phyloP scores from a whole-genome alignment of 2,888 invertebrate species.

The Clepsis dumicolana region DNA sequence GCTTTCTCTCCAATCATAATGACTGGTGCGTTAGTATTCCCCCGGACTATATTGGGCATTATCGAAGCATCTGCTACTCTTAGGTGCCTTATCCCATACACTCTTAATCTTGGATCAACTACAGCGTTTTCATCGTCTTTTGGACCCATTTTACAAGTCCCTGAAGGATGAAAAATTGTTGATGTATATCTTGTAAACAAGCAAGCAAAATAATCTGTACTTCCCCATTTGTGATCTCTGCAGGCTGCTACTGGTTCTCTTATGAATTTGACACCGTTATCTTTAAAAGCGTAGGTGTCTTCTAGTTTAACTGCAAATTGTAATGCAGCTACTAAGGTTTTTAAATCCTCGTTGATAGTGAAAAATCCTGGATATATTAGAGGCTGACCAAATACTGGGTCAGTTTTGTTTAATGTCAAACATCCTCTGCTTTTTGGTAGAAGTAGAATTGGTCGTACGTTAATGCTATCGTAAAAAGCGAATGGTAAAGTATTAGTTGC shows the following conservation, averaged over 20 bases:
- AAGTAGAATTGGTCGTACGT: constrained; percentile 87
- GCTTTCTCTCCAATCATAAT: constrained; percentile 93
- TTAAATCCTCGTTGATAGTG: constrained; percentile 86
- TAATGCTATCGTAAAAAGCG: constrained; percentile 87
- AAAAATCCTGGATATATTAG: constrained; percentile 90
- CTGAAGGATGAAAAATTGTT: constrained; percentile 80
- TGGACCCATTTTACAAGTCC: constrained; percentile 77
- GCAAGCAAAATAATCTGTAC: constrained; percentile 89
- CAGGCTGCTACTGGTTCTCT: constrained; percentile 86
- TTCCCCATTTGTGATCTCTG: constrained; percentile 81
- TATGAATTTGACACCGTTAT: constrained; percentile 83
- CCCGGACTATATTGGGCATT: constrained; percentile 92
- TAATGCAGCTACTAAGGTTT: constrained; percentile 86
- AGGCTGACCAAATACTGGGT: constrained; percentile 90
- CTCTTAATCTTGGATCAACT: constrained; percentile 66
- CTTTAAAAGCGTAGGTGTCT: constrained; percentile 83
- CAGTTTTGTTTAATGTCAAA: constrained; percentile 86
- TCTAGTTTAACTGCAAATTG: constrained; percentile 85
- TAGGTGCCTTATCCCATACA: constrained; percentile 73
- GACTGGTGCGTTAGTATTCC: constrained; percentile 93
- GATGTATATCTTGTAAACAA: constrained; percentile 86
- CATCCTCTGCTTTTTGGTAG: constrained; percentile 87
- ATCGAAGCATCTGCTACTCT: constrained; percentile 93
- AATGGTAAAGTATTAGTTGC: constrained; percentile 79
- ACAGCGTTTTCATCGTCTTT: constrained; percentile 69